These are phyloP conservation scores for Mesorhabditis sp. DNA, from an alignment of 2,888 invertebrate species.

Conservation along the genomic window DNA sequence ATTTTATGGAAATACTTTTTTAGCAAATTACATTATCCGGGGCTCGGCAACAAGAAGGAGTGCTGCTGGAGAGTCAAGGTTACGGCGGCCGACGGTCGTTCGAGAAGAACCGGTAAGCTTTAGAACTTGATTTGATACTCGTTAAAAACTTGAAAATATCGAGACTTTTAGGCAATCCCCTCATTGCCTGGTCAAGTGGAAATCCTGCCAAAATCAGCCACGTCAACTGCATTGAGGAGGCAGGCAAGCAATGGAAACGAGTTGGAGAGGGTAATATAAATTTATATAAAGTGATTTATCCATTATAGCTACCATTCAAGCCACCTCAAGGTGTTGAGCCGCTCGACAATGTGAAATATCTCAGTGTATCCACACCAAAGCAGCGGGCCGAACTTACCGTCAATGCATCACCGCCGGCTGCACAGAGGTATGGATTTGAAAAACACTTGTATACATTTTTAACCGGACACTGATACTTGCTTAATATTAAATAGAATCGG, in stretches of 20 bases:
- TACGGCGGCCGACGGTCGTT: not conserved
- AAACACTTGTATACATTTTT: not conserved
- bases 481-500: no score
- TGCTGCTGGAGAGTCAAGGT: not conserved
- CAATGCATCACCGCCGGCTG: constrained; percentile 7
- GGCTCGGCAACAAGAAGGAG: constrained; percentile 3
- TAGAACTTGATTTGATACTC: not conserved
- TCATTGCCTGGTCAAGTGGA: constrained; percentile 26
- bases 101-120: not conserved
- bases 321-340: constrained; percentile 23
- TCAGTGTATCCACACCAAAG: constrained; percentile 15
- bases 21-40: not conserved
- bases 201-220: constrained; percentile 38
- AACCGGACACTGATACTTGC: not conserved
- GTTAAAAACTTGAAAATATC: not conserved
- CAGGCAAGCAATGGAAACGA: constrained; percentile 16
- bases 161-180: not conserved
- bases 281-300: not conserved
- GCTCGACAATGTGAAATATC: constrained; percentile 35
- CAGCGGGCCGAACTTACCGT: constrained; percentile 8
- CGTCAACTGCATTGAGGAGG: constrained; percentile 25
- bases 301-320: not conserved
- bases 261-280: constrained; percentile 4
- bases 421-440: not conserved
- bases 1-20: not conserved